Conservation (phyloP, 2,888 invertebrate genomes). For the Conomelus anceps region DNA sequence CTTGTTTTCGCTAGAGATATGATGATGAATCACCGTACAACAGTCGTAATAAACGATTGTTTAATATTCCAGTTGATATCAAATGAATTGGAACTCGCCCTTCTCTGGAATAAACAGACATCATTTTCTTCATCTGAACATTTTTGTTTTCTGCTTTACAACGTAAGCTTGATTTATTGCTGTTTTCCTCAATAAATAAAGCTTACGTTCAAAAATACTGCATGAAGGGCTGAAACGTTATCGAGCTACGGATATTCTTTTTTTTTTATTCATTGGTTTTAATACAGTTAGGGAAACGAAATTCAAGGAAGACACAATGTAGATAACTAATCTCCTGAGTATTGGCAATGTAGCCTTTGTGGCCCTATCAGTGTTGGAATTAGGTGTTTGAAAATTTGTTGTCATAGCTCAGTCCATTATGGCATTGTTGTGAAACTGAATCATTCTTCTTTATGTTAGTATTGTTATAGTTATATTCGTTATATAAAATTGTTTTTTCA, state of each 20-base stretch:
- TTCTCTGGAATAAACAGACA: neutral
- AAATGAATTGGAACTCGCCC: neutral
- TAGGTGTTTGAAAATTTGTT: too few relatives aligned
- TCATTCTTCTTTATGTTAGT: too few relatives aligned
- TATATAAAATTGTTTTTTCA: too few relatives aligned
- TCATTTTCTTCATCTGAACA: neutral
- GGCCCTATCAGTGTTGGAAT: neutral
- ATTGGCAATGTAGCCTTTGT: neutral
- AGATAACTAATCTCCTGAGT: neutral
- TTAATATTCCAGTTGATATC: neutral
- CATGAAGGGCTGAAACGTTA: neutral
- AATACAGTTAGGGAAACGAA: neutral
- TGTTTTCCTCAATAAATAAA: neutral
- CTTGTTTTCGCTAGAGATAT: neutral
- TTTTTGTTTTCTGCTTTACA: neutral
- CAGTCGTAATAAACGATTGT: neutral
- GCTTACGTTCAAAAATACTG: neutral
- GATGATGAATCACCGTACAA: neutral
- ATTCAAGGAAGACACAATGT: neutral
- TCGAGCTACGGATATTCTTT: neutral
- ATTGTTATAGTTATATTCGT: too few relatives aligned
- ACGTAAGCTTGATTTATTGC: neutral
- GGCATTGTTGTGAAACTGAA: too few relatives aligned
- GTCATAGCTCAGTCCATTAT: too few relatives aligned
- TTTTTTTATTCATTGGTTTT: neutral